Evolutionary conservation across 2,888 invertebrate species (phyloP).

Genomic region (Lumbricus terrestris): DNA sequence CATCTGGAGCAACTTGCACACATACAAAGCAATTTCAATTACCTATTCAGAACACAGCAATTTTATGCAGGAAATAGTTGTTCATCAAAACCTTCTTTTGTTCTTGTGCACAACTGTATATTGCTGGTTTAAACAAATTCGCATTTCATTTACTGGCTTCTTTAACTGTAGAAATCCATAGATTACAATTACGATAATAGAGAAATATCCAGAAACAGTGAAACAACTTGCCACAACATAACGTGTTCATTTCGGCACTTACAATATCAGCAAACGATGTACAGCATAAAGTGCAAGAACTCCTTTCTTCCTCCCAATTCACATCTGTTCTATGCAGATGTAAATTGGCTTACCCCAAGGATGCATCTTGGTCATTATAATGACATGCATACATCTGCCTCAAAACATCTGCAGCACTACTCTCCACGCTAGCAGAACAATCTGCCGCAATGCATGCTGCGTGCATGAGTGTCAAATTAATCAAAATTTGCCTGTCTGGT

Average conservation of each 20-base stretch:
- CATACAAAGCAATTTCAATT: background rate
- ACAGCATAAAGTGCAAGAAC: background rate
- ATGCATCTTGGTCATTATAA: background rate
- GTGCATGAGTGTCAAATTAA: background rate
- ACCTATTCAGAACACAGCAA: background rate
- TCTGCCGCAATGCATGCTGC: background rate
- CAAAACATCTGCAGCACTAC: background rate
- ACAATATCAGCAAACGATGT: background rate
- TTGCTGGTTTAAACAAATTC: too few species aligned
- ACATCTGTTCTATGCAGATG: constrained; percentile 3
- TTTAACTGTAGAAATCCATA: too few species aligned
- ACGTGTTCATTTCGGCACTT: background rate
- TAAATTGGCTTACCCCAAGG: background rate
- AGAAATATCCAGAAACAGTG: background rate
- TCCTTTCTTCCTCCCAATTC: background rate
- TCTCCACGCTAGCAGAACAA: background rate
- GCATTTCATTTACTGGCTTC: too few species aligned
- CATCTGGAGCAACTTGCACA: background rate
- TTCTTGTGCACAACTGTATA: background rate
- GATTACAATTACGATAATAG: background rate
- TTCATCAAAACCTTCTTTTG: background rate
- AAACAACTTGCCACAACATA: background rate
- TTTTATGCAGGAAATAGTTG: background rate
- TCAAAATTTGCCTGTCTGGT: background rate
- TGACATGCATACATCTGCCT: background rate